These are phyloP conservation scores for Sicus ferrugineus DNA, from an alignment of 2,888 invertebrate species.

Conservation along the genomic window DNA sequence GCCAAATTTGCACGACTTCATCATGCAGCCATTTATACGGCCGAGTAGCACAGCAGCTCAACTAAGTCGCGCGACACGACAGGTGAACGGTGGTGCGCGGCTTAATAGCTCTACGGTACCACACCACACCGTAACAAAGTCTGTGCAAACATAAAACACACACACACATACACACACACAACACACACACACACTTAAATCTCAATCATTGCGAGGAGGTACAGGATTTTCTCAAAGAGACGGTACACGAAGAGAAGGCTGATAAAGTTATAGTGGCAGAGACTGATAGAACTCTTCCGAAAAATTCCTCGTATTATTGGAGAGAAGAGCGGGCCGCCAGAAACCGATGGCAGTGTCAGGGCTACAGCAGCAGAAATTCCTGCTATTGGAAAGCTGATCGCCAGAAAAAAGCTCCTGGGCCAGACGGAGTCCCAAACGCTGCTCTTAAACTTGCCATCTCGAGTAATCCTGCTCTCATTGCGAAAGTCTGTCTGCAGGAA, in stretches of 20 bases:
- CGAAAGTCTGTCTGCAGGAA: neutral
- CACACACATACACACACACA: neutral
- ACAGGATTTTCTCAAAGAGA: neutral
- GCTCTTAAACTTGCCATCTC: neutral
- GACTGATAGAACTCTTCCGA: neutral
- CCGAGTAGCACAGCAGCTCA: neutral
- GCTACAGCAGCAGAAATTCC: neutral
- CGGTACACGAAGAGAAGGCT: neutral
- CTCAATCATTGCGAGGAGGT: neutral
- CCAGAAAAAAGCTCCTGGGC: neutral
- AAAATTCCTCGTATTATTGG: too few species aligned
- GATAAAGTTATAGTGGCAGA: neutral
- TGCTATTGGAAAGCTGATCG: neutral
- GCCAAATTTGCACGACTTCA: conserved; percentile 37
- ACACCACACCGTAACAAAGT: too few species aligned
- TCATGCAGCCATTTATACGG: conserved; percentile 32
- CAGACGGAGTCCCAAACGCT: neutral
- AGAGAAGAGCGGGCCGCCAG: neutral
- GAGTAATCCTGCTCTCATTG: neutral
- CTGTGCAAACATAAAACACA: neutral
- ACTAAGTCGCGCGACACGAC: too few species aligned
- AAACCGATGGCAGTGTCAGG: neutral
- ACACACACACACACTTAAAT: neutral
- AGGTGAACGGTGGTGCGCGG: too few species aligned
- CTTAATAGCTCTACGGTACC: too few species aligned